Evolutionary conservation across 2,113 vertebrate species (phyloP), one percentile per base, ranked within the genome.

Genomic region (Astur gentilis): DNA sequence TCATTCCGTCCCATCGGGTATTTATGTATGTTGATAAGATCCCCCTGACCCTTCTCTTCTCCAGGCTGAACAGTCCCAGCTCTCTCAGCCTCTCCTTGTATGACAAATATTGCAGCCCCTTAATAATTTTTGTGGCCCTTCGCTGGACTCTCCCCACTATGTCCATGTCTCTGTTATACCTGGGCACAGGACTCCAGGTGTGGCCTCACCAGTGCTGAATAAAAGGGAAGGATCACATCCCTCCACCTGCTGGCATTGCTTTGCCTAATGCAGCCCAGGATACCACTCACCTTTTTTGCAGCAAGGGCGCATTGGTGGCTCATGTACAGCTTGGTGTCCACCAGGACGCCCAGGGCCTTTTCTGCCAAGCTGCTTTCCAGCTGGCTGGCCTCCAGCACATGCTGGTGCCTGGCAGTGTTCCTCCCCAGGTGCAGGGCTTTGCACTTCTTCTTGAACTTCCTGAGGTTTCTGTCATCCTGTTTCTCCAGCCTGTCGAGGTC

Each of bases 331-430:
- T 31, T 58, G n/a, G 7, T 42, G 47, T 54, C 21, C 19, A 27
- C 6, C 40, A 62, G 69, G 23, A 38, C 2, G 3, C 5, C 9
- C 34, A 62, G 55, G 21, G 2, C 16, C 31, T 58, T 57, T 16
- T 72, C 67, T 78, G 29, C 16, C 11, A 70, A 77, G 7, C 4
- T 85, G 6, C 18, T 73, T 61, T 75, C 31, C 60, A 78, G 26
- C 10, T 14, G 8, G 2, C 8, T 5, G 2, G 2, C 1, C 4
- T 10, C 8, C 67, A 65, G 14, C 26, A 15, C 8, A 8, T 52
- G 4, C 29, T 69, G 29, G 3, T 87, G 4, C 54, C 9, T 58
- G 32, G 17, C 10, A 6, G 1, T 80, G 20, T 4, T 81, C 26
- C 11, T 61, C 13, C 6, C 5, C 23, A 26, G 20, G 8, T 1